Conservation (phyloP, 2,888 invertebrate species). For the Lasioglossum pauxillum region DNA sequence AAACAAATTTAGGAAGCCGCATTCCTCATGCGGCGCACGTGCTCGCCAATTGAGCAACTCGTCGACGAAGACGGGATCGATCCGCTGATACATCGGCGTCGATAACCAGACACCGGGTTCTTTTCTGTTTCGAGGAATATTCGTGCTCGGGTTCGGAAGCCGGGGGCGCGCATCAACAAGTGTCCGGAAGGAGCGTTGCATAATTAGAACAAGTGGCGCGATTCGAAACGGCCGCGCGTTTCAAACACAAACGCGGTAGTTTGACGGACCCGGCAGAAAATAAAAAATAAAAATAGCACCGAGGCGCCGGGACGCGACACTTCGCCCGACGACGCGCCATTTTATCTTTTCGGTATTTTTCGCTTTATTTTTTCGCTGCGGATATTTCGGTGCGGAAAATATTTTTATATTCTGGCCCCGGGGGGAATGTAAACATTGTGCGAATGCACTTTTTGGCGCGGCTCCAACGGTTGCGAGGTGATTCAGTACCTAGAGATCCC, state of each 20-base stretch:
- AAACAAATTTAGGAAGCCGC: conserved; percentile 17
- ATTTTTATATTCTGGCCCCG: conserved; percentile 35
- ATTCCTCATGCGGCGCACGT: conserved; percentile 37
- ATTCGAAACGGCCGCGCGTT: not conserved
- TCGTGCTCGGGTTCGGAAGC: not conserved
- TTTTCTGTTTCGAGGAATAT: not conserved
- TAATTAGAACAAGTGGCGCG: conserved; percentile 14
- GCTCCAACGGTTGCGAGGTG: conserved; percentile 45
- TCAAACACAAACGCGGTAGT: not conserved
- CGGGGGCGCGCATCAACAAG: conserved; percentile 51
- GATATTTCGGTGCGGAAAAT: conserved; percentile 20
- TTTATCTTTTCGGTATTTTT: not conserved
- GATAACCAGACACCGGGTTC: conserved; percentile 10
- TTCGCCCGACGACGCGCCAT: not conserved
- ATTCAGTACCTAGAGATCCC: conserved; percentile 29
- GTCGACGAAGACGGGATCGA: conserved; percentile 23
- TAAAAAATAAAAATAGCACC: not conserved
- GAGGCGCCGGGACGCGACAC: not conserved
- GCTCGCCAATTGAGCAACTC: conserved; percentile 33
- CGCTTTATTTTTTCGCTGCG: conserved; percentile 3
- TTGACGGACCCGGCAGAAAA: too few species aligned
- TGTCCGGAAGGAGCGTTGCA: conserved; percentile 44
- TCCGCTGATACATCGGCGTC: conserved; percentile 28
- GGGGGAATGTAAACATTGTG: conserved; percentile 52
- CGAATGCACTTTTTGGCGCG: conserved; percentile 61